Evolutionary conservation across 2,888 invertebrate genomes (phyloP), one percentile per base, ranked within the genome.

Genomic region (Blera fallax): DNA sequence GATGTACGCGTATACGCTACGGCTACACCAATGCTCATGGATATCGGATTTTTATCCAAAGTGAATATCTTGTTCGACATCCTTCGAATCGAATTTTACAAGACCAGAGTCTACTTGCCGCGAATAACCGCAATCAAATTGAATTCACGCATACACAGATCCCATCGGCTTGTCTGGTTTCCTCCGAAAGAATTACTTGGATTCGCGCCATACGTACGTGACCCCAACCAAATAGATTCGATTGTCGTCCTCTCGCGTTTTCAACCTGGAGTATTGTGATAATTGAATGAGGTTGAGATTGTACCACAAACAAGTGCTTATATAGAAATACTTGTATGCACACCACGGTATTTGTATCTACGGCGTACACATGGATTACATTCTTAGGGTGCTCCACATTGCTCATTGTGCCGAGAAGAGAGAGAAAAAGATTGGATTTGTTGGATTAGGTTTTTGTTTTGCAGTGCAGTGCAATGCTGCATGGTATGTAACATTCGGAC

Each of bases 221-320:
- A 80, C 84, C 84, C 70, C 80, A 70, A 40, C 84, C 65, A 52
- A 85, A 80, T 76, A 80, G 76, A 85, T 80, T 80, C 80, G 76
- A 85, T 85, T 80, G 80, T 72, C 65, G 84, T 80, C 76, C 54
- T 76, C 56, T 58, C 52, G 69, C 74, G 56, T 78, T 62, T 67
- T 73, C 78, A 73, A 67, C 43, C 83, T 43, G 4, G 29, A 70
- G 74, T 64, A 80, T 58, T 52, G 76, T 76, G 70, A 80, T 85
- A 85, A 85, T 85, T 85, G 84, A 85, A 85, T 76, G 64, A 80
- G 48, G 76, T 43, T 65, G 29, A 52, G 37, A 16, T 50, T 10
- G 11, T 76, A 56, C 45, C 58, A 37, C 34, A 11, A 32, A 45
- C 74, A 74, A 43, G 50, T 48, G 45, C 11, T 50, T 16, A 37